A percentile compares a stretch with the other conserved stretches of the same genome.
Evolutionary conservation across 2,888 invertebrate species (phyloP).

Genomic region (Scaptomyza tumidula): DNA sequence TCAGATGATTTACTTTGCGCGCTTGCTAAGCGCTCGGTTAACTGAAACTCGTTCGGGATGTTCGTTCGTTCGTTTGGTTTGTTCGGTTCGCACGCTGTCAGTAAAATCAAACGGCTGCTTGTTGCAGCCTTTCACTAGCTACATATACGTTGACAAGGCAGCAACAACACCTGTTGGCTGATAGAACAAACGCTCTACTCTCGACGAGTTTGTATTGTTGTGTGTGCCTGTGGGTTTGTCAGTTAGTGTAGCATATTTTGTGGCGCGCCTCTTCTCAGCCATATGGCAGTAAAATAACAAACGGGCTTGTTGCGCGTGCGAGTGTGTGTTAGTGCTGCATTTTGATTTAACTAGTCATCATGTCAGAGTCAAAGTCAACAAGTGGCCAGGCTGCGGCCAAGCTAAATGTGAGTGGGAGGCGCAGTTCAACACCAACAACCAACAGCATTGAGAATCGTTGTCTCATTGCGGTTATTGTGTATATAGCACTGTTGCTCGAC

Average conservation of each 20-base stretch:
- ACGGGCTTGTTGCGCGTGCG: conserved; percentile 1
- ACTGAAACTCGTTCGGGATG: conserved; percentile 11
- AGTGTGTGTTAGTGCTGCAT: conserved; percentile 16
- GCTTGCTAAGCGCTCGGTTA: conserved; percentile 32
- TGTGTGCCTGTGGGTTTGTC: conserved; percentile 6
- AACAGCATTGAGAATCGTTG: conserved; percentile 73
- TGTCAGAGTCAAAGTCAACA: conserved; percentile 52
- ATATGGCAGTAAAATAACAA: conserved; percentile 63
- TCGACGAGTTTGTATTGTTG: conserved; percentile 1
- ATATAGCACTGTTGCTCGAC: conserved; percentile 91
- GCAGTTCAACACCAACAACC: conserved; percentile 53
- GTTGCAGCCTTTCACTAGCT: conserved; percentile 82
- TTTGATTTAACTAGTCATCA: conserved; percentile 39
- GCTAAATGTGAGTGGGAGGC: conserved; percentile 45
- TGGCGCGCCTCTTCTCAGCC: conserved; percentile 57
- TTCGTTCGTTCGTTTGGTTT: conserved; percentile 19
- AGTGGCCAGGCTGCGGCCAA: conserved; percentile 50
- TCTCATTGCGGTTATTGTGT: conserved; percentile 87
- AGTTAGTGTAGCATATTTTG: conserved; percentile 58
- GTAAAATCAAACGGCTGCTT: conserved; percentile 72
- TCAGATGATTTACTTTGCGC: conserved; percentile 32
- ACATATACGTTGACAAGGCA: conserved; percentile 76
- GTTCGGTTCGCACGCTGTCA: conserved; percentile 53
- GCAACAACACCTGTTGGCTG: conserved; percentile 82
- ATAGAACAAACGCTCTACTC: conserved; percentile 2